phyloP scores from a whole-genome alignment of 2,113 vertebrate species.

The Climacteris rufus region DNA sequence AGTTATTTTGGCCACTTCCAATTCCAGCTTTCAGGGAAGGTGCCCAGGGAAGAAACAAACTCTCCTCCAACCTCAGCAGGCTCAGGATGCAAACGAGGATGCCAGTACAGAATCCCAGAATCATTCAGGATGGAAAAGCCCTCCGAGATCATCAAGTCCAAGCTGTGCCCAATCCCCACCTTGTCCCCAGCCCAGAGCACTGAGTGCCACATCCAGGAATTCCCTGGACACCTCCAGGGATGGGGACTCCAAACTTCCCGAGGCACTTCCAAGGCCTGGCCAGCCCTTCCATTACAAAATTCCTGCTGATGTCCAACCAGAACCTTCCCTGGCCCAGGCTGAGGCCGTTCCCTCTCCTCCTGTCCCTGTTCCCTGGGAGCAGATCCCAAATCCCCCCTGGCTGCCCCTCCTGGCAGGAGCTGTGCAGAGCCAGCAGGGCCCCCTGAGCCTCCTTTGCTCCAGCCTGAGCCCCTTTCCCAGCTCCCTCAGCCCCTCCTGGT shows the following conservation, averaged over 20 bases:
- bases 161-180: fast-evolving
- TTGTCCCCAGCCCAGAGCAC: background rate
- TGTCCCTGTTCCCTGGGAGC: background rate
- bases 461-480: background rate
- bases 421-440: background rate
- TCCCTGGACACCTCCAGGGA: background rate
- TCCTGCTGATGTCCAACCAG: fast-evolving
- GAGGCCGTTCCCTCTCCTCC: background rate
- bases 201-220: fast-evolving
- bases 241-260: background rate
- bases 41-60: background rate
- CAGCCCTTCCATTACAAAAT: fast-evolving
- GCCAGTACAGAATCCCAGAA: background rate
- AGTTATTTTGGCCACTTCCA: background rate
- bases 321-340: background rate
- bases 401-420: background rate
- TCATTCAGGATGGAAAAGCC: background rate
- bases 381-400: background rate
- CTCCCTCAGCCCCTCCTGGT: background rate
- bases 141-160: fast-evolving
- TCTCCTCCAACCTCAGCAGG: background rate
- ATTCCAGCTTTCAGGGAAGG: background rate
- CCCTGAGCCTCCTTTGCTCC: background rate
- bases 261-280: fast-evolving
- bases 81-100: background rate